phyloP scores from a whole-genome alignment of 37 sponge, comb jelly and placozoan species.

The Corticium candelabrum region DNA sequence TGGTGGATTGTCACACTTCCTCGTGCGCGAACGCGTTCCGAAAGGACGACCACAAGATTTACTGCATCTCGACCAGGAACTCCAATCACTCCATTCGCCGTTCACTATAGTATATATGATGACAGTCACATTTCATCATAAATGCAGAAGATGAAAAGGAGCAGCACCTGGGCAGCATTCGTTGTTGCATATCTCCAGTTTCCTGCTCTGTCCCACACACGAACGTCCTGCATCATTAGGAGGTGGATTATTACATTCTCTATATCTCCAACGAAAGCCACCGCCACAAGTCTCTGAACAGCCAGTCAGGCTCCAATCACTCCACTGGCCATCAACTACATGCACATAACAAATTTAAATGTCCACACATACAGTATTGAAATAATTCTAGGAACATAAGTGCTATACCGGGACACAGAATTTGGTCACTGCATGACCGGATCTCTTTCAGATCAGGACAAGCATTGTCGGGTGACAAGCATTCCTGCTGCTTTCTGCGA shows the following conservation, averaged over 20 bases:
- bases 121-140: no score
- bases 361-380: no score
- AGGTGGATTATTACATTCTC: slow-evolving; percentile 13
- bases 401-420: no score
- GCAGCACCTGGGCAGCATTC: not conserved
- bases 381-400: no score
- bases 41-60: not conserved
- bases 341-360: no score
- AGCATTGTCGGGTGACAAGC: no score
- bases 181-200: not conserved
- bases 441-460: no score
- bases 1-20: not conserved
- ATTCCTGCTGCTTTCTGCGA: no score
- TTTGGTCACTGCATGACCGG: no score
- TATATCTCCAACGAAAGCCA: not conserved
- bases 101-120: no score
- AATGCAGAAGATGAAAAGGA: no score
- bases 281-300: slow-evolving; percentile 18
- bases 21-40: no score
- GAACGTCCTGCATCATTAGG: not conserved
- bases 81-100: not conserved
- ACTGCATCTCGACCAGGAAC: not conserved
- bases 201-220: not conserved
- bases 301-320: slow-evolving; percentile 8
- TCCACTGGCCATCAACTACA: slow-evolving; percentile 16